Evolutionary conservation across 2,797 vertebrate species (phyloP).

Genomic region (Rhincodon typus): DNA sequence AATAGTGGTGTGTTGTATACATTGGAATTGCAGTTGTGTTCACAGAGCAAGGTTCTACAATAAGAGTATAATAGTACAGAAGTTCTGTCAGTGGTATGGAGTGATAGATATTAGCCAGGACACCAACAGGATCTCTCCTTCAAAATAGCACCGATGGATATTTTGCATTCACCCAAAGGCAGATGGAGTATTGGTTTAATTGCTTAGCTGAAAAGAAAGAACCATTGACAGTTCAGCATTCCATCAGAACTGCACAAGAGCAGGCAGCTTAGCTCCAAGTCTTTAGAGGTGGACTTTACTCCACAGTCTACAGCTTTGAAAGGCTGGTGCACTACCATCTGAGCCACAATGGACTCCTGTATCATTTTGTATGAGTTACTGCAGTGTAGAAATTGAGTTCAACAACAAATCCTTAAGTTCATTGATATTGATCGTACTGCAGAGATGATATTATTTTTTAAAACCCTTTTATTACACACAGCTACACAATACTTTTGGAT

Average conservation of each 20-base stretch:
- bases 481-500: too few species aligned
- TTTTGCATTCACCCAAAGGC: not conserved
- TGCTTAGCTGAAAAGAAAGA: not conserved
- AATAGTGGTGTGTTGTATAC: not conserved
- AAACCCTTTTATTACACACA: not conserved
- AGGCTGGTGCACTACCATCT: not conserved
- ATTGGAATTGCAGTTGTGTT: not conserved
- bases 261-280: not conserved
- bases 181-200: not conserved
- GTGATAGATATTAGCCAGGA: not conserved
- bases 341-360: not conserved
- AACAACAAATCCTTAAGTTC: not conserved
- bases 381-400: not conserved
- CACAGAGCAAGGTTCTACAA: not conserved
- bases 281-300: not conserved
- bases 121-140: not conserved
- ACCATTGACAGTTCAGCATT: not conserved
- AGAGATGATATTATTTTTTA: not conserved
- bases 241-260: not conserved
- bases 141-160: not conserved
- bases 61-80: not conserved
- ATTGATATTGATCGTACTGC: not conserved
- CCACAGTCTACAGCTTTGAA: too few species aligned
- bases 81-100: not conserved
- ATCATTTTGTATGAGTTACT: not conserved